Conservation (phyloP, 2,888 invertebrate genomes). For the Harpalus rubripes region DNA sequence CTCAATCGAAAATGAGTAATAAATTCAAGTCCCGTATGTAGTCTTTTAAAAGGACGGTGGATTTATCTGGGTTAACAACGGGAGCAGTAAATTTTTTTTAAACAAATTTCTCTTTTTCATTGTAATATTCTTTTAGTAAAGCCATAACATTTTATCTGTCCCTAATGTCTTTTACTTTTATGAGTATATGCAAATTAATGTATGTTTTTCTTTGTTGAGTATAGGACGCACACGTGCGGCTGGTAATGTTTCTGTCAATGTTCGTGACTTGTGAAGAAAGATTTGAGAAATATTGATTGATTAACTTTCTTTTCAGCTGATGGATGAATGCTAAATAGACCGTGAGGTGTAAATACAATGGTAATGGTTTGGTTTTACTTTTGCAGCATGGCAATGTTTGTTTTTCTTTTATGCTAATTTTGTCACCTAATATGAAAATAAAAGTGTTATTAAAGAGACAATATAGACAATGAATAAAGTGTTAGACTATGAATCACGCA, state of each 20-base stretch:
- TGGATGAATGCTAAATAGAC: conserved; percentile 50
- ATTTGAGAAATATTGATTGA: conserved; percentile 51
- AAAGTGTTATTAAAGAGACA: background rate
- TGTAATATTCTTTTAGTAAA: background rate
- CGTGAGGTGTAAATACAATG: conserved; percentile 23
- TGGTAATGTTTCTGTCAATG: conserved; percentile 20
- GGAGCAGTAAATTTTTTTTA: too few species aligned
- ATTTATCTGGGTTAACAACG: too few species aligned
- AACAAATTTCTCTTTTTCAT: background rate
- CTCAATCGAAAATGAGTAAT: too few species aligned
- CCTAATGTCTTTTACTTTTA: background rate
- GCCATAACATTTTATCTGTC: background rate
- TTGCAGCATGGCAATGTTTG: conserved; percentile 16
- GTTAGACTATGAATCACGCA: background rate
- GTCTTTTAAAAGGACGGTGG: too few species aligned
- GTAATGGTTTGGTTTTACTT: conserved; percentile 41
- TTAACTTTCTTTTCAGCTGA: conserved; percentile 47
- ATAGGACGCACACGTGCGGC: conserved; percentile 9
- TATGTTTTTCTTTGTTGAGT: conserved; percentile 3
- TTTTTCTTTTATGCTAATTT: conserved; percentile 16
- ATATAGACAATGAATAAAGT: background rate
- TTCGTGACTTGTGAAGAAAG: conserved; percentile 50
- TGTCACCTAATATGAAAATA: conserved; percentile 16
- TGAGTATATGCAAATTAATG: conserved; percentile 5
- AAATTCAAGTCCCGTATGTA: too few species aligned